These are phyloP conservation scores for Sula dactylatra DNA, from an alignment of 2,113 vertebrate species.

Conservation along the genomic window DNA sequence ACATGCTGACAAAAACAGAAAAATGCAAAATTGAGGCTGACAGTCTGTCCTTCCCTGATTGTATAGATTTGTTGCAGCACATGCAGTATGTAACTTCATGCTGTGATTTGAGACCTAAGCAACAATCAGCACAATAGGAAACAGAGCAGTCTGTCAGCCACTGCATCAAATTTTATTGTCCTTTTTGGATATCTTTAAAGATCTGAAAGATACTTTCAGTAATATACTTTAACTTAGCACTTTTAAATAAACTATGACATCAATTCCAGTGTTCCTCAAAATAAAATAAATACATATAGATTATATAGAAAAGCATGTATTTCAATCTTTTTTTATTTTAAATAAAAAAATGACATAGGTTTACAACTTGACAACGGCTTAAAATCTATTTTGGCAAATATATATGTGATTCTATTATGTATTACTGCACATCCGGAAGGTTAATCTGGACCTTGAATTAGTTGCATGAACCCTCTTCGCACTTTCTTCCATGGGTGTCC, in stretches of 20 bases:
- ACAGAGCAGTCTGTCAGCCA: not conserved
- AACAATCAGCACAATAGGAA: not conserved
- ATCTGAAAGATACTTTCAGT: not conserved
- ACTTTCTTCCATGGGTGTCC: not conserved
- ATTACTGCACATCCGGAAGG: not conserved
- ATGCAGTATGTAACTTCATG: not conserved
- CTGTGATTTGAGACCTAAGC: not conserved
- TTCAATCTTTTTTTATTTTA: not conserved
- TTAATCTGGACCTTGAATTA: not conserved
- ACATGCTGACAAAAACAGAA: not conserved
- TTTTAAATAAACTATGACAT: not conserved
- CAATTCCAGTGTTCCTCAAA: not conserved
- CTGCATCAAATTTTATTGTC: not conserved
- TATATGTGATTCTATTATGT: not conserved
- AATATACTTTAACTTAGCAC: not conserved
- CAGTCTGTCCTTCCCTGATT: not conserved
- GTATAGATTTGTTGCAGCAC: not conserved
- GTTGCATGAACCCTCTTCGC: not conserved
- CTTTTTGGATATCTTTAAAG: not conserved
- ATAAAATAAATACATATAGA: not conserved
- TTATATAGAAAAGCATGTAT: not conserved
- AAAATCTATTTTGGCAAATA: not conserved
- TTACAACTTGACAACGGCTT: not conserved
- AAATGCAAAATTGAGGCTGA: conserved; percentile 12
- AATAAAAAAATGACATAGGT: not conserved